phyloP scores from a whole-genome alignment of 2,888 invertebrate genomes.

The Neoascia interrupta region DNA sequence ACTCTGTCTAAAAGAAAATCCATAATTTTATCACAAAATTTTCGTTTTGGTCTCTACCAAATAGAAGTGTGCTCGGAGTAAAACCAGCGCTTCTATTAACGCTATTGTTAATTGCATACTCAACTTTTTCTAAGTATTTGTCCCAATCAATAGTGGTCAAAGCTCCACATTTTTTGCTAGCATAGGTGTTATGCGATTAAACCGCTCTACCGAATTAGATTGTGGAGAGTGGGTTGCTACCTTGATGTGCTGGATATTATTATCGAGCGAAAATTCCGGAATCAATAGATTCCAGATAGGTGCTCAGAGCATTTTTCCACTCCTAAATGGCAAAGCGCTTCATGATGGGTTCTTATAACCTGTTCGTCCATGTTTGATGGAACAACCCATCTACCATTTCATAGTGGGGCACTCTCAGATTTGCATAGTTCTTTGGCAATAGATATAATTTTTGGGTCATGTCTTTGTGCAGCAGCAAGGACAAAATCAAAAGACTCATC shows the following conservation, averaged over 20 bases:
- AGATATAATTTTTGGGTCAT: conserved; percentile 64
- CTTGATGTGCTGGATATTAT: conserved; percentile 39
- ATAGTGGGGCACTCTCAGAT: too few species aligned
- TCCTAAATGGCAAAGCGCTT: conserved; percentile 72
- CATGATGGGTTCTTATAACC: conserved; percentile 64
- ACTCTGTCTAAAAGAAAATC: conserved; percentile 25
- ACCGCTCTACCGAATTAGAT: conserved; percentile 29
- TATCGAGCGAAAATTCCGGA: conserved; percentile 64
- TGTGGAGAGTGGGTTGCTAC: conserved; percentile 33
- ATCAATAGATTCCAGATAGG: conserved; percentile 71
- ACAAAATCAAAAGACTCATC: conserved; percentile 41
- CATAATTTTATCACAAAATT: conserved; percentile 57
- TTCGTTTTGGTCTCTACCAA: conserved; percentile 26
- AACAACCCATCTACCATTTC: conserved; percentile 38
- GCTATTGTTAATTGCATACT: conserved; percentile 36
- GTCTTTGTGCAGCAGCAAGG: conserved; percentile 44
- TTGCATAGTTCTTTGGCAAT: conserved; percentile 42
- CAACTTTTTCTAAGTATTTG: conserved; percentile 40
- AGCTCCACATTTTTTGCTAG: conserved; percentile 25
- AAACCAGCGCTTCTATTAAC: conserved; percentile 33
- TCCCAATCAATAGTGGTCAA: conserved; percentile 29
- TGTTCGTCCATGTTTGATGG: conserved; percentile 67
- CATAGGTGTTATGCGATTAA: conserved; percentile 28
- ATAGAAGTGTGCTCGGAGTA: conserved; percentile 7
- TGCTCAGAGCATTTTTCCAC: conserved; percentile 71